Base-by-base conservation (phyloP, 2,888 invertebrate genomes). In the Glaucopsyche alexis region DNA sequence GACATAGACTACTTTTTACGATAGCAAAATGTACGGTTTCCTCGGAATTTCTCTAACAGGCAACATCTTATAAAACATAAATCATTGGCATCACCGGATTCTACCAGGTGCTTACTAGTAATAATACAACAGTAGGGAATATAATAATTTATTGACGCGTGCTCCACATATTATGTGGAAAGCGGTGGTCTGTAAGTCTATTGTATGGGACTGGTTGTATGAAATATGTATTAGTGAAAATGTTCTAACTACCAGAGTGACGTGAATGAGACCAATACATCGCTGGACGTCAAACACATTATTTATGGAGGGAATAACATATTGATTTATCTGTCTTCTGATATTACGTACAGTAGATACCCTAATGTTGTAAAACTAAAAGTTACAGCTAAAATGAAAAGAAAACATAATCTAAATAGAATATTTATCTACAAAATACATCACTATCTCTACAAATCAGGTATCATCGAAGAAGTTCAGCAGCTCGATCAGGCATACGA, bases 161-260 rank as follows among this genome's bases (percentile, higher is more conserved):
- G 66, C n/a, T 42, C 66, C 66, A 66, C 66, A 66, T 66, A 16
- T n/a, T 66, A 16, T n/a, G n/a, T 42, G 66, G 66, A 66, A 66
- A 66, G 66, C 16, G 42, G n/a, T 16, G 16, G 16, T 66, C 66
- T 65, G 40, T 65, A 14, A 0, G 66, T 66, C 66, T 9, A 66
- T 66, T 42, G 66, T 66, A 42, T 42, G 66, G 14, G 66, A 66
- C 66, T 16, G 66, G 66, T 66, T 42, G 42, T 66, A 42, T 66
- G 40, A 66, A 66, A 66, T 66, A 66, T 66, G 40, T 66, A 66
- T 66, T n/a, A 16, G 42, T 42, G 66, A 42, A 66, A 66, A 42
- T 42, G 66, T 40, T 9, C 42, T 4, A 66, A 42, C 42, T 9
- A 66, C 42, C 66, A 66, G 16, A 4, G 40, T 66, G 42, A 66